Conservation (phyloP, 2,113 vertebrate genomes). For the Orcinus orca region DNA sequence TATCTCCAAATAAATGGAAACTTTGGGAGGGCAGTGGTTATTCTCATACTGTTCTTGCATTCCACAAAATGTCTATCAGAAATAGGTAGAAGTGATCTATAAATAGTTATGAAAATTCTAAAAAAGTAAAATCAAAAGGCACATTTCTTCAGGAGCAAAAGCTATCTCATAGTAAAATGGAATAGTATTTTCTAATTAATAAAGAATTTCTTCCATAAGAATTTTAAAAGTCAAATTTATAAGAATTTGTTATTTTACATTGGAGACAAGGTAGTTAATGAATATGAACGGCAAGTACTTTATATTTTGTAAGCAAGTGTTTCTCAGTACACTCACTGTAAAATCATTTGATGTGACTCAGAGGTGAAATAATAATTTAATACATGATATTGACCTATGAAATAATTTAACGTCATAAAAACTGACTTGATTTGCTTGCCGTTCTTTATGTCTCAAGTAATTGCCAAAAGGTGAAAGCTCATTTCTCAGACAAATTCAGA, state of each 20-base stretch:
- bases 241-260: not conserved
- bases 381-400: conserved; percentile 31
- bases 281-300: not conserved
- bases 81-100: not conserved
- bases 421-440: conserved; percentile 32
- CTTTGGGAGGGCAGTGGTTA: not conserved
- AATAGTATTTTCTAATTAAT: conserved; percentile 16
- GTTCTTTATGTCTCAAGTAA: conserved; percentile 42
- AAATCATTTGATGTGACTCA: conserved; percentile 47
- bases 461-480: conserved; percentile 56
- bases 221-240: conserved; percentile 8
- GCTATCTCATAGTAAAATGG: not conserved
- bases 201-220: not conserved
- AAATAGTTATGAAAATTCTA: not conserved
- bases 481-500: conserved; percentile 57
- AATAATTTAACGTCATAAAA: conserved; percentile 60
- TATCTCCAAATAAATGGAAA: conserved; percentile 9
- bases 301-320: conserved; percentile 30
- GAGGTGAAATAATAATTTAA: conserved; percentile 55
- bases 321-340: not conserved
- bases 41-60: not conserved
- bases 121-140: not conserved
- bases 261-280: not conserved
- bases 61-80: not conserved
- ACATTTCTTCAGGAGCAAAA: not conserved